These are phyloP conservation scores for Athalia circularis DNA, from an alignment of 2,888 invertebrate species.

Conservation along the genomic window DNA sequence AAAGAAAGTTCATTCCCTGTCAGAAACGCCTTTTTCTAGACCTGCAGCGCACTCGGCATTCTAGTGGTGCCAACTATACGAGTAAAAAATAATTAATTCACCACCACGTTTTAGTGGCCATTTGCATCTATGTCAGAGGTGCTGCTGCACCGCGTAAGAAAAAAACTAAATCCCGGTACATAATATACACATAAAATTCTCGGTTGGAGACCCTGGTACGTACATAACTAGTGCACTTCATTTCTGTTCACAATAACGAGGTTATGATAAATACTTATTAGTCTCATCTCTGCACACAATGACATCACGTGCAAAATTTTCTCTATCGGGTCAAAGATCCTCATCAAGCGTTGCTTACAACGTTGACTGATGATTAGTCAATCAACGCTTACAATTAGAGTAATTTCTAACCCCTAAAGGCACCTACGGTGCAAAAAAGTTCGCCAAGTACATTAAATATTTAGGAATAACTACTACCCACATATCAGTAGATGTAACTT, in stretches of 20 bases:
- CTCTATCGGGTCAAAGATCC: no score
- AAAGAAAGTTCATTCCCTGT: slow-evolving; percentile 56
- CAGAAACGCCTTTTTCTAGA: slow-evolving; percentile 15
- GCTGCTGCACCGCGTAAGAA: slow-evolving; percentile 3
- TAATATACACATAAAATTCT: no score
- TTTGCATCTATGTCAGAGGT: slow-evolving; percentile 28
- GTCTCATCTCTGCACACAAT: neutral
- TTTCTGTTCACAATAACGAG: neutral
- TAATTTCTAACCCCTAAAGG: no score
- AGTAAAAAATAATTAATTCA: slow-evolving; percentile 42
- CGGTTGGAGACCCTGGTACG: no score
- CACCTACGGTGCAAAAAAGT: no score
- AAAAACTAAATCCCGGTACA: slow-evolving; percentile 9
- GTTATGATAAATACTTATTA: neutral
- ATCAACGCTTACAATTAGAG: no score
- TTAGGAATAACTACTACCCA: no score
- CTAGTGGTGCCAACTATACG: slow-evolving; percentile 5
- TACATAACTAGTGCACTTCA: neutral
- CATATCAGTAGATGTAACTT: no score
- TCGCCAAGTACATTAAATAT: no score
- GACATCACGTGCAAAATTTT: no score
- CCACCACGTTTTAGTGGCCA: slow-evolving; percentile 33
- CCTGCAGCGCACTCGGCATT: neutral
- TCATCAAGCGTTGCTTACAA: no score
- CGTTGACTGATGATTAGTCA: no score